phyloP scores from a whole-genome alignment of 2,113 vertebrate genomes.

The Acanthisitta chloris region DNA sequence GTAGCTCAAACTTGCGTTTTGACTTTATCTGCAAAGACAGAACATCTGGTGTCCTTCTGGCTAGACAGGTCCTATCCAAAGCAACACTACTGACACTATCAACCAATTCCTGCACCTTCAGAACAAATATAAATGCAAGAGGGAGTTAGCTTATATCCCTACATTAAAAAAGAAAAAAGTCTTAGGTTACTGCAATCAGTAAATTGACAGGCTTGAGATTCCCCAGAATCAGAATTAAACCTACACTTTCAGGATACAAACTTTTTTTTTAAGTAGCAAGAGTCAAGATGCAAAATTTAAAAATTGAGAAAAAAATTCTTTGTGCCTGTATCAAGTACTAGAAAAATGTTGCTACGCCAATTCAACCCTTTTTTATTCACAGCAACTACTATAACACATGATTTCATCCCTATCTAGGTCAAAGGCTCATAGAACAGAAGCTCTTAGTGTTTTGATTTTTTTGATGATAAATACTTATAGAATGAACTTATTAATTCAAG shows the following conservation, averaged over 20 bases:
- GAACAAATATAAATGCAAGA: background rate
- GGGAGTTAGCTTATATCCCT: background rate
- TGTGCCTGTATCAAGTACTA: background rate
- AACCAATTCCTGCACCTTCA: background rate
- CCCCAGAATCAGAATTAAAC: background rate
- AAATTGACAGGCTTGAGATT: background rate
- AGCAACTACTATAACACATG: background rate
- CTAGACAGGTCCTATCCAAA: background rate
- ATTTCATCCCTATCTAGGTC: background rate
- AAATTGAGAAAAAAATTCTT: background rate
- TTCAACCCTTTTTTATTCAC: background rate
- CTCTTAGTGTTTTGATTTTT: background rate
- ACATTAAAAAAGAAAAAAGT: background rate
- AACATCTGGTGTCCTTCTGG: constrained; percentile 7
- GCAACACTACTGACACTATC: background rate
- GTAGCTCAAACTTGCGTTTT: background rate
- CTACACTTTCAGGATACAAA: background rate
- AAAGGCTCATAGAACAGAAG: background rate
- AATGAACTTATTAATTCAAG: background rate
- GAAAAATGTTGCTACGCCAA: background rate
- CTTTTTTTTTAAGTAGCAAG: background rate
- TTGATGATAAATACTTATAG: background rate
- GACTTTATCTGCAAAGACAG: constrained; percentile 15
- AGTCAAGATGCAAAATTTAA: background rate
- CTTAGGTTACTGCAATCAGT: background rate